Percentiles rank a stretch among this genome's conserved stretches.
phyloP scores from a whole-genome alignment of 2,797 vertebrate genomes.

The Paedocypris micromegethes region DNA sequence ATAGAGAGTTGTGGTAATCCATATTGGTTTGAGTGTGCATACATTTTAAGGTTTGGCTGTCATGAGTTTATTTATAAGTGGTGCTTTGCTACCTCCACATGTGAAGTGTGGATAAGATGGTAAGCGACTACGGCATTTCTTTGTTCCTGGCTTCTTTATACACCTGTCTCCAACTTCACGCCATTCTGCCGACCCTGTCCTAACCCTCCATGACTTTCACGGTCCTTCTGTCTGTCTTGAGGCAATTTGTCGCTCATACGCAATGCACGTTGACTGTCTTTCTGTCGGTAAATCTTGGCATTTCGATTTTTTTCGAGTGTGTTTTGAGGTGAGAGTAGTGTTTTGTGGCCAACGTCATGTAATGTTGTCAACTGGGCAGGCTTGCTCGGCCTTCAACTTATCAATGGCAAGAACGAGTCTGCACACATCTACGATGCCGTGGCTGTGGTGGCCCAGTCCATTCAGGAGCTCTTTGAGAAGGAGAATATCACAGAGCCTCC shows the following conservation, averaged over 20 bases:
- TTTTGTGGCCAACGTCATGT: conserved; percentile 35
- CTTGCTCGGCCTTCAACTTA: conserved; percentile 83
- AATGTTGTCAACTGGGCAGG: conserved; percentile 62
- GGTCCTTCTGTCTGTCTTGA: conserved; percentile 36
- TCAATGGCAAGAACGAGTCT: conserved; percentile 84
- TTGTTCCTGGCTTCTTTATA: conserved; percentile 54
- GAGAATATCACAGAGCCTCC: conserved; percentile 88
- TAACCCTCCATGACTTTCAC: conserved; percentile 45
- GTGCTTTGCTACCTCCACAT: conserved; percentile 51
- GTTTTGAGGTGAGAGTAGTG: conserved; percentile 31
- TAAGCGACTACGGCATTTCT: conserved; percentile 67
- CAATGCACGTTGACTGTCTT: conserved; percentile 37
- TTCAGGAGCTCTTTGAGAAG: conserved; percentile 84
- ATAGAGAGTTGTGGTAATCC: conserved; percentile 54
- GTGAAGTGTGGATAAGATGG: conserved; percentile 61
- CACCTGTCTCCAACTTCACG: conserved; percentile 44
- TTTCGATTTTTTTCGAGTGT: conserved; percentile 24
- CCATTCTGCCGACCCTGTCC: conserved; percentile 44
- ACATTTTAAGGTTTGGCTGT: conserved; percentile 44
- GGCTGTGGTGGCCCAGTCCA: conserved; percentile 79
- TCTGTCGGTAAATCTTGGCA: conserved; percentile 23
- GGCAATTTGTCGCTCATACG: conserved; percentile 26
- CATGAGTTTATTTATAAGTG: conserved; percentile 53
- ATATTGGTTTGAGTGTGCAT: conserved; percentile 48
- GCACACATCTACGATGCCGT: conserved; percentile 85